A percentile compares a stretch with the other conserved stretches of the same genome.
These are phyloP conservation scores for Pontoporia blainvillei DNA, from an alignment of 2,113 vertebrate genomes.

Conservation along the genomic window DNA sequence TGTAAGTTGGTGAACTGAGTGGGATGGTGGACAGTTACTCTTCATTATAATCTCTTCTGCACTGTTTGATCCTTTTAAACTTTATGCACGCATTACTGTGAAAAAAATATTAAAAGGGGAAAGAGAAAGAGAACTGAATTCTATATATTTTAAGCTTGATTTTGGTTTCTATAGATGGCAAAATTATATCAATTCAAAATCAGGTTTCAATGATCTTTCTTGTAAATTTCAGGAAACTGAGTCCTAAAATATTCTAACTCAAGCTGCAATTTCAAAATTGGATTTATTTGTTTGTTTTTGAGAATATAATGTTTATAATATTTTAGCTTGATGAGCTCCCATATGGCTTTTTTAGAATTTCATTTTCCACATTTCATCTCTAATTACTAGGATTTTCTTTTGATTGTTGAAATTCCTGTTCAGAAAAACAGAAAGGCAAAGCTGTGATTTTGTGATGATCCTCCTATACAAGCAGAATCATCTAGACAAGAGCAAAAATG, in stretches of 20 bases:
- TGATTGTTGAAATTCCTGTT: background rate
- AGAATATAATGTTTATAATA: background rate
- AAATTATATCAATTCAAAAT: background rate
- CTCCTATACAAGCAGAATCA: background rate
- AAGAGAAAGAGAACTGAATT: background rate
- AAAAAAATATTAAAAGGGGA: background rate
- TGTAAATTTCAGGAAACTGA: background rate
- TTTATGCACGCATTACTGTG: background rate
- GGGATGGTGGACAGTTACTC: background rate
- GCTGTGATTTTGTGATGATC: background rate
- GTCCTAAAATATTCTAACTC: background rate
- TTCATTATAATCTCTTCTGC: background rate
- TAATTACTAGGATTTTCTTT: background rate
- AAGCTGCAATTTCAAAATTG: background rate
- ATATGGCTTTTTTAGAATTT: background rate
- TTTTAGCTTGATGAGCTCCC: background rate
- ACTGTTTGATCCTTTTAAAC: background rate
- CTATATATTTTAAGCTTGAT: background rate
- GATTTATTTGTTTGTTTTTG: conserved; percentile 15
- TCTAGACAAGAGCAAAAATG: background rate
- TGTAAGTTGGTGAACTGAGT: background rate
- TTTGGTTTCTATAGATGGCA: background rate
- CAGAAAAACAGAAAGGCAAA: background rate
- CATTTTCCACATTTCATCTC: background rate
- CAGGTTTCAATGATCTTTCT: background rate